Conservation (phyloP, 1,140 invertebrate species). For the Drosophila ercepeae region DNA sequence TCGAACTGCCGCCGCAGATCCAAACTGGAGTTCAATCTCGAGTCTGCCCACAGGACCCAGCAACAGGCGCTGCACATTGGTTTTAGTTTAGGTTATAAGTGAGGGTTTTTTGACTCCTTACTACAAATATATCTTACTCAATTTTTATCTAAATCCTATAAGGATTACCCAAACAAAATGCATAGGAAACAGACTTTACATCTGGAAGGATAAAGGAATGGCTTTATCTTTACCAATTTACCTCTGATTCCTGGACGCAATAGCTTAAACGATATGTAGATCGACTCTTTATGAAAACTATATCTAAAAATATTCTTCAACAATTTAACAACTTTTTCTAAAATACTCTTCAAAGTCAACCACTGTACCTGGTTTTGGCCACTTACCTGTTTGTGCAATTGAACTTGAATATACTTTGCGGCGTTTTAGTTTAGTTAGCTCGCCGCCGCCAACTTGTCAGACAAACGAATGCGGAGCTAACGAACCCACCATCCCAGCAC, state of each 20-base stretch:
- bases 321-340: not conserved
- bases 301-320: too few relatives aligned
- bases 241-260: too few relatives aligned
- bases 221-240: too few relatives aligned
- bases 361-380: constrained; percentile 15
- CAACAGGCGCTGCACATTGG: constrained; percentile 38
- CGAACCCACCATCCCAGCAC: constrained; percentile 24
- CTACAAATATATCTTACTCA: too few relatives aligned
- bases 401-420: constrained; percentile 59
- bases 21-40: constrained; percentile 40
- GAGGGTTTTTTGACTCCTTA: not conserved
- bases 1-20: constrained; percentile 57
- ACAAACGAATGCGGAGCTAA: constrained; percentile 65
- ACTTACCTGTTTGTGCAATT: constrained; percentile 74
- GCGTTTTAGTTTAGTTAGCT: constrained; percentile 56
- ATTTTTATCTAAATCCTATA: too few relatives aligned
- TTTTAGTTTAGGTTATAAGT: not conserved
- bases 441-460: constrained; percentile 72
- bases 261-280: too few relatives aligned
- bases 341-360: not conserved
- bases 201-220: too few relatives aligned
- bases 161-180: too few relatives aligned
- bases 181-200: too few relatives aligned
- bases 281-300: not conserved
- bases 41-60: constrained; percentile 44